These are phyloP conservation scores for Morelia viridis DNA, from an alignment of 2,797 vertebrate genomes.

Conservation along the genomic window DNA sequence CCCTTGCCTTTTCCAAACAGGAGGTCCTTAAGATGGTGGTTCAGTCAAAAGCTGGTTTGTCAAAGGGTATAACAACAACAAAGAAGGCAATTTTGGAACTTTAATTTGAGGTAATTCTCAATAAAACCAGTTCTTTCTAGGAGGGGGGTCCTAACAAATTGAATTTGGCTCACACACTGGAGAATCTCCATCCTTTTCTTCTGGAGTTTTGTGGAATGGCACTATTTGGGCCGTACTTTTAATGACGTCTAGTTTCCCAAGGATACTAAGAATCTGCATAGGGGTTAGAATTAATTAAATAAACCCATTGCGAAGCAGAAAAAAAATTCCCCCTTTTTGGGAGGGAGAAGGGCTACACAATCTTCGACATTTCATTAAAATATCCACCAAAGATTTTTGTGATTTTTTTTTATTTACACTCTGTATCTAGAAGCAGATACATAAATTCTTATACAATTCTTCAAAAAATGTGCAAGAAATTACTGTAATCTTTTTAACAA, in stretches of 20 bases:
- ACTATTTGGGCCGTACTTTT: background rate
- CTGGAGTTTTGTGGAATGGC: background rate
- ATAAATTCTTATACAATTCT: slow-evolving; percentile 92
- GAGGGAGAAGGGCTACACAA: background rate
- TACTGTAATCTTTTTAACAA: slow-evolving; percentile 86
- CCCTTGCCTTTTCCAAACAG: background rate
- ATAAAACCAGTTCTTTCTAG: background rate
- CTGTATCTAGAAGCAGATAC: slow-evolving; percentile 94
- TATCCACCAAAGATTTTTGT: slow-evolving; percentile 71
- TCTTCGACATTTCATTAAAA: background rate
- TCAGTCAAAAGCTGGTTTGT: background rate
- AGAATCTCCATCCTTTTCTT: background rate
- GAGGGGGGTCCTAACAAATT: background rate
- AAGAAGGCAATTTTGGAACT: background rate
- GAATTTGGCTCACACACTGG: background rate
- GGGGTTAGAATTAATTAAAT: background rate
- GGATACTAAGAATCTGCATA: background rate
- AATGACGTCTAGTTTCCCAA: background rate
- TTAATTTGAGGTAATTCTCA: background rate
- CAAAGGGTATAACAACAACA: background rate
- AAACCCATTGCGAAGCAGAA: background rate
- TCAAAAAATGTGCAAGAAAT: slow-evolving; percentile 98
- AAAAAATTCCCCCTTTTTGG: background rate
- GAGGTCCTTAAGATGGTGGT: background rate
- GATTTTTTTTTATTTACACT: slow-evolving; percentile 94